Conservation (phyloP, 2,888 invertebrate species). For the Phaonia tiefii region DNA sequence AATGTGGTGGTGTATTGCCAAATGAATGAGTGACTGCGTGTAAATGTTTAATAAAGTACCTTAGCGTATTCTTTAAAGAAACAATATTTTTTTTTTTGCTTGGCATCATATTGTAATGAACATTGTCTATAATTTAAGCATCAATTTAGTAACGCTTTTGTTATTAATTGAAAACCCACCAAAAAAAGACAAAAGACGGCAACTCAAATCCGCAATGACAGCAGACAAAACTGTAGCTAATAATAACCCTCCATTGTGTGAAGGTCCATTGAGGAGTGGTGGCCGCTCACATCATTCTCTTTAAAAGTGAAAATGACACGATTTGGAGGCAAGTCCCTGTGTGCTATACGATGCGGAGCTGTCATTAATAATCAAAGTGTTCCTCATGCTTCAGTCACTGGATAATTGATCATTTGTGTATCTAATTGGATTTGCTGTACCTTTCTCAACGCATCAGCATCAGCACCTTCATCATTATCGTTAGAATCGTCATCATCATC, state of each 20-base stretch:
- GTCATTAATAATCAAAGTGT: constrained; percentile 53
- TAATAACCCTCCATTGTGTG: not conserved
- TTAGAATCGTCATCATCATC: not conserved
- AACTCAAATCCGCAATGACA: not conserved
- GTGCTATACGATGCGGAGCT: not conserved
- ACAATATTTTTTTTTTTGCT: constrained; percentile 39
- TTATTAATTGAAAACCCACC: constrained; percentile 22
- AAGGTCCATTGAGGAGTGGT: too few relatives aligned
- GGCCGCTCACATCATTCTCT: not conserved
- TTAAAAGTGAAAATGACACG: constrained; percentile 35
- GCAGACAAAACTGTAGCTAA: not conserved
- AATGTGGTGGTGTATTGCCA: not conserved
- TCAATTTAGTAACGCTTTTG: constrained; percentile 42
- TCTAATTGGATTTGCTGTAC: constrained; percentile 60
- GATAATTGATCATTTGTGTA: constrained; percentile 61
- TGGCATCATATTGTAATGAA: constrained; percentile 36
- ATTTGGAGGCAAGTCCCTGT: not conserved
- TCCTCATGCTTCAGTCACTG: constrained; percentile 44
- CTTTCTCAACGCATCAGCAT: constrained; percentile 51
- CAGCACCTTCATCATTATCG: constrained; percentile 30
- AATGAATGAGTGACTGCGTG: constrained; percentile 38
- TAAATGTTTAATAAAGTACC: constrained; percentile 56
- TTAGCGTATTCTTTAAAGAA: constrained; percentile 15
- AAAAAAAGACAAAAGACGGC: not conserved
- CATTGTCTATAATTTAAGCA: constrained; percentile 49